Conservation (phyloP, 1,140 invertebrate species). For the Macrotrachela quadricornifera region DNA sequence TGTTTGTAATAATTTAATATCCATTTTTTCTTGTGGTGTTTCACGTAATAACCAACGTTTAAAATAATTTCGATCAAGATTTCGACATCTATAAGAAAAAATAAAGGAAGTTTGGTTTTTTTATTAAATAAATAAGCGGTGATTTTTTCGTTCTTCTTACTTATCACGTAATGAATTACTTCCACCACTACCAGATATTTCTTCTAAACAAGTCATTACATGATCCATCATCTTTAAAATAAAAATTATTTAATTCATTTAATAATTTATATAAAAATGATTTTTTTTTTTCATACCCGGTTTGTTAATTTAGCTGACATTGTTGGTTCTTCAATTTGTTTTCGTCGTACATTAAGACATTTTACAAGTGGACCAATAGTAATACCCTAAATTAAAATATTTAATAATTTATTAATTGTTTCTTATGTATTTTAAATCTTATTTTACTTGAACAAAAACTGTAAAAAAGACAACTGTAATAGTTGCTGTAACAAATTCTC, state of each 20-base stretch:
- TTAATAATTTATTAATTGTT: background rate
- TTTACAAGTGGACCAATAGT: conserved; percentile 90
- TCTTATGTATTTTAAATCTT: background rate
- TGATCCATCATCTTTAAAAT: background rate
- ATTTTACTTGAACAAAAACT: conserved; percentile 57
- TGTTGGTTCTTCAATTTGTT: conserved; percentile 6
- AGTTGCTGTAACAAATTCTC: conserved; percentile 85
- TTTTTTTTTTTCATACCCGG: background rate
- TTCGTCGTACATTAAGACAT: conserved; percentile 61
- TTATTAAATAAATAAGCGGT: no score
- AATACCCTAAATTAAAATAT: conserved; percentile 47
- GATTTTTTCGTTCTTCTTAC: background rate
- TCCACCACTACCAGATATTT: conserved; percentile 1
- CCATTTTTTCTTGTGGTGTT: conserved; percentile 1
- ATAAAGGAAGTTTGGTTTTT: no score
- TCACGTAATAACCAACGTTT: conserved; percentile 7
- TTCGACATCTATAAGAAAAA: background rate
- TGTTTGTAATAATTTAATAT: conserved; percentile 6
- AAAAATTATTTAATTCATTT: no score
- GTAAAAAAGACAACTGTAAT: conserved; percentile 96
- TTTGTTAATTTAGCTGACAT: conserved; percentile 1
- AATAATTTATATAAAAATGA: no score
- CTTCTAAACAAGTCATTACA: conserved; percentile 6
- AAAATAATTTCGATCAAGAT: background rate
- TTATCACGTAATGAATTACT: conserved; percentile 6